Base-by-base conservation (phyloP, 1,140 invertebrate species). In the Monochamus saltuarius region DNA sequence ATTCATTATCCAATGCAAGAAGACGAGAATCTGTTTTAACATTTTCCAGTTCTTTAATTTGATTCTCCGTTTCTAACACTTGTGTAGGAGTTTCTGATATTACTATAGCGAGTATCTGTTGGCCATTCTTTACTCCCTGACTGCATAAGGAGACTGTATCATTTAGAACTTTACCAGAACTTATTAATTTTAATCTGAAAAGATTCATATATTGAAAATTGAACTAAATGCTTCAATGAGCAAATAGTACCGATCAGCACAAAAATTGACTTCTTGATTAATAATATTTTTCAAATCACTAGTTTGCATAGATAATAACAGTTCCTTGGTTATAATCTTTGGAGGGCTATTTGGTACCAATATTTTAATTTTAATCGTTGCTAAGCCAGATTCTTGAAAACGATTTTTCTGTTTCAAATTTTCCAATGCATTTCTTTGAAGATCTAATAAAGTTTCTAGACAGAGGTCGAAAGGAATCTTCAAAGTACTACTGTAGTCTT, bases 351-450 rank as follows among this genome's bases (percentile, higher is more conserved):
- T 76, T 0, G 74, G 65, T 8, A 77, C 65, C 37, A 82, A 78
- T 13, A 82, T 71, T 68, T 82, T 85, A 0, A 89, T 71, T 70
- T 83, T 83, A 9, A 89, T 66, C 6, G 82, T 84, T 4, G 87
- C 86, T 50, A 83, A 67, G 34, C 89, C 89, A 1, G 85, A 86
- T 64, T 84, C 81, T 59, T 83, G 76, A 67, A 84, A 87, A 43
- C 81, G 76, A 39, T 83, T 78, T 64, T 83, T 79, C 37, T 87
- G 83, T 50, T 83, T 83, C 2, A 87, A 74, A 66, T 88, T 85
- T 42, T 87, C 82, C 2, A 89, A 56, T 0, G 89, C 87, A 77
- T 89, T 85, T 1, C 77, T 67, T 73, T 91, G 85, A 1, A 91
- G 72, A 57, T 84, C 79, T 47, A 76, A 79, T 6, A 90, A 62